Base-by-base conservation (phyloP, 2,797 vertebrate species). In the Amblyopsis hoosieri region DNA sequence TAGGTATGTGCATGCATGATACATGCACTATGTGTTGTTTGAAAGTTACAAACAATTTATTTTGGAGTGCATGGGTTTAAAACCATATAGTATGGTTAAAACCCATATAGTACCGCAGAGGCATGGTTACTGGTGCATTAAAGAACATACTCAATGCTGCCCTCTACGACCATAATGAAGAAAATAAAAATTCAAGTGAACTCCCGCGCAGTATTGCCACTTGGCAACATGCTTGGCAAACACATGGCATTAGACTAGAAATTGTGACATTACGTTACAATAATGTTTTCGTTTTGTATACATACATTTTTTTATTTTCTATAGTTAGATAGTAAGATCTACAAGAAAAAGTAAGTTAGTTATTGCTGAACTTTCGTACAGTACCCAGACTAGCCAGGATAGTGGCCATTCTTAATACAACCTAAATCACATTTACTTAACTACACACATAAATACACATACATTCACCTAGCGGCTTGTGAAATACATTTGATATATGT, bases 121-220 rank as follows among this genome's bases (percentile, higher is more conserved):
- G 12, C 11, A 11, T 12, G 10, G 47, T 48, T 55, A 42, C 8
- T 37, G 12, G 33, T 17, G 15, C n/a, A 3, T 19, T 14, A 9
- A 8, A 53, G 51, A 31, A 59, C n/a, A 7, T 67, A 64, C 62
- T 33, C 78, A 84, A 73, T 1, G 81, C 80, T 71, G 86, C 86
- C 84, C 84, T 54, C 83, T 85, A 49, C 45, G 77, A 57, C 59
- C 73, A 42, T 2, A 12, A 0, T 31, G 64, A 10, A 45, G 67
- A 56, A 55, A 2, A 80, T 69, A 60, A 19, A 1, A 42, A 19
- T 85, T 90, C 82, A 87, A 87, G 76, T 61, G 61, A 87, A 88
- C 68, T 88, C 85, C 89, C 85, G 87, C 89, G 86, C 87, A 86
- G 81, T 76, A 5, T 65, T 68, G 82, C 52, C 79, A 79, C 37